Base-by-base conservation (phyloP, 2,113 vertebrate species). In the Heterotis niloticus region DNA sequence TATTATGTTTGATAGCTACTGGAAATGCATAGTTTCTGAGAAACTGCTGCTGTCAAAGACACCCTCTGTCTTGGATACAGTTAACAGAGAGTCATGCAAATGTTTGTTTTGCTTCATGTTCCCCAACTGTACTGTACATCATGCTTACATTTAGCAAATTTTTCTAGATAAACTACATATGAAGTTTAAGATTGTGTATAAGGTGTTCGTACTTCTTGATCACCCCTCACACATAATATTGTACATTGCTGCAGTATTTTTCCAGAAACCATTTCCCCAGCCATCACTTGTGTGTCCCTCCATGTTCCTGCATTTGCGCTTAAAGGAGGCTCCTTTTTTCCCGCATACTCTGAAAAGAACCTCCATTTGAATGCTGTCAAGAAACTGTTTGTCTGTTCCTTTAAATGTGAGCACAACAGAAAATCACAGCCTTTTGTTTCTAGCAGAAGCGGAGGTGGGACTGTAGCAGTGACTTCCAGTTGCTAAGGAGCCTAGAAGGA, bases 291-390 rank as follows among this genome's bases (percentile, higher is more conserved):
- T 74, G 28, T 5, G 5, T 28, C 11, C 9, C 1, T 44, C 26
- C 34, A 17, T 56, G 71, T 57, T 5, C 13, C 7, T 59, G 9
- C 71, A 57, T 44, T 2, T 7, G 7, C 7, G 34, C 7, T 44
- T 7, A 44, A 44, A 44, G 34, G 34, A 44, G 57, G 57, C 71
- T 11, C 23, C 57, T 26, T 74, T 28, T 26, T 74, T 23, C 16
- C 71, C 57, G 52, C 51, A 74, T 57, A 74, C 57, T 26, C 71
- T 57, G 71, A 74, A 74, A 26, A n/a, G 71, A 74, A 24, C 56
- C 57, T 57, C 26, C 16, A 75, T 26, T 2, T 28, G 57, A 75
- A 75, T 75, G 74, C 26, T 17, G 28, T 17, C 34, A 59, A 75
- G 74, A 23, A 75, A n/a, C 74, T 13, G 57, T 57, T 64, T 64